Evolutionary conservation across 2,888 invertebrate genomes (phyloP).

Genomic region (Eupithecia exiguata): DNA sequence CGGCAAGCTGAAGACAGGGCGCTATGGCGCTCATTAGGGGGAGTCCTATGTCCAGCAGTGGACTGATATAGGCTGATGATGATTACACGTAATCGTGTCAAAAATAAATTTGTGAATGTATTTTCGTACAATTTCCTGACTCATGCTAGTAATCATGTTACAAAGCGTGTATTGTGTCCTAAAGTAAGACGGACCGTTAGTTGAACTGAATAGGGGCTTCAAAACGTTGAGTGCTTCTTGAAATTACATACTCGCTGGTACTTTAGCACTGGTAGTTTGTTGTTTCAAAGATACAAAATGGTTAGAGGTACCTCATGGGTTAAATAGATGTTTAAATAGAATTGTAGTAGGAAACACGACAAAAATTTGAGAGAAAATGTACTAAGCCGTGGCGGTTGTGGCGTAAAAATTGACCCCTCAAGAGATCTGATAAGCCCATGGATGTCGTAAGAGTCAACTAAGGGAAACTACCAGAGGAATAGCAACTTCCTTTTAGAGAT

Average conservation of each 20-base stretch:
- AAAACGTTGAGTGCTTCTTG: constrained; percentile 27
- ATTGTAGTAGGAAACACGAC: neutral
- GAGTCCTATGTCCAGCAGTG: too few species aligned
- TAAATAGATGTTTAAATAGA: neutral
- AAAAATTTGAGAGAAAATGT: neutral
- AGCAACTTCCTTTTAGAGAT: too few species aligned
- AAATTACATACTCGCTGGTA: constrained; percentile 1
- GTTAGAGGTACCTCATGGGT: neutral
- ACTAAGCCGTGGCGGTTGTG: neutral
- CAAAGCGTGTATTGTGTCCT: constrained; percentile 6
- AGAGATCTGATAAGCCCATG: too few species aligned
- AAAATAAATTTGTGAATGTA: neutral
- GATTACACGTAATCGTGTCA: too few species aligned
- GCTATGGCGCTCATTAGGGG: too few species aligned
- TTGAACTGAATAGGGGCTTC: constrained; percentile 39
- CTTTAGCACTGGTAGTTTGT: neutral
- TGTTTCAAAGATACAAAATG: neutral
- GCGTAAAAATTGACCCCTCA: too few species aligned
- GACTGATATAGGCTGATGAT: too few species aligned
- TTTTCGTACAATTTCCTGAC: constrained; percentile 48
- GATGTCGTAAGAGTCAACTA: too few species aligned
- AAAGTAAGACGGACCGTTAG: constrained; percentile 36
- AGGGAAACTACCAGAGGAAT: too few species aligned
- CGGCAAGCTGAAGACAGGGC: too few species aligned
- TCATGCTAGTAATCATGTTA: constrained; percentile 14